Conservation (phyloP, 2,113 vertebrate species). For the Corythornis madagascariensis region DNA sequence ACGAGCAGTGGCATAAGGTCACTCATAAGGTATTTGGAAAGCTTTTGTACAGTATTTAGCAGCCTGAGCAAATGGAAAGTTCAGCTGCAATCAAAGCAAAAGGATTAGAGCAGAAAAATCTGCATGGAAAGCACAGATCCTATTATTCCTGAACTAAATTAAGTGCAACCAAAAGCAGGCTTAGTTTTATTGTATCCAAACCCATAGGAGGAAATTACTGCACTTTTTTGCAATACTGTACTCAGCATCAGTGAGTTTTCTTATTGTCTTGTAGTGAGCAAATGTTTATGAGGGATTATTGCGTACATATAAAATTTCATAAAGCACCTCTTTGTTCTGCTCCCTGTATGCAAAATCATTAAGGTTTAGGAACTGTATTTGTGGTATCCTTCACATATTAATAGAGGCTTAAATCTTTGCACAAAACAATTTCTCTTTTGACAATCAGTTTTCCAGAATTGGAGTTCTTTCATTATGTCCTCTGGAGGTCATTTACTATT, state of each 20-base stretch:
- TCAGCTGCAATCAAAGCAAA: slow-evolving; percentile 30
- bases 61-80: slow-evolving; percentile 20
- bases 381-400: not conserved
- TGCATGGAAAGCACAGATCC: slow-evolving; percentile 39
- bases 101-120: slow-evolving; percentile 51
- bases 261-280: not conserved
- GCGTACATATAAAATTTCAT: not conserved
- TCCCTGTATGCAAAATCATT: not conserved
- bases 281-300: not conserved
- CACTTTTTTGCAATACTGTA: not conserved
- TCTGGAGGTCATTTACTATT: not conserved
- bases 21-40: slow-evolving; percentile 36
- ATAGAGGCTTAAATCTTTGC: not conserved
- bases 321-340: not conserved
- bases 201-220: not conserved
- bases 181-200: not conserved
- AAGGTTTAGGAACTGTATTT: not conserved
- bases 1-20: slow-evolving; percentile 42
- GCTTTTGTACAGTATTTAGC: slow-evolving; percentile 49
- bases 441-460: not conserved
- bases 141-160: slow-evolving; percentile 50
- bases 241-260: not conserved
- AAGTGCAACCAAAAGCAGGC: not conserved
- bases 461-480: not conserved
- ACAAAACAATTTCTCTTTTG: not conserved